Evolutionary conservation across 1,140 invertebrate species (phyloP), one percentile per base, ranked within the genome.

Genomic region (Hylyphantes graminicola): DNA sequence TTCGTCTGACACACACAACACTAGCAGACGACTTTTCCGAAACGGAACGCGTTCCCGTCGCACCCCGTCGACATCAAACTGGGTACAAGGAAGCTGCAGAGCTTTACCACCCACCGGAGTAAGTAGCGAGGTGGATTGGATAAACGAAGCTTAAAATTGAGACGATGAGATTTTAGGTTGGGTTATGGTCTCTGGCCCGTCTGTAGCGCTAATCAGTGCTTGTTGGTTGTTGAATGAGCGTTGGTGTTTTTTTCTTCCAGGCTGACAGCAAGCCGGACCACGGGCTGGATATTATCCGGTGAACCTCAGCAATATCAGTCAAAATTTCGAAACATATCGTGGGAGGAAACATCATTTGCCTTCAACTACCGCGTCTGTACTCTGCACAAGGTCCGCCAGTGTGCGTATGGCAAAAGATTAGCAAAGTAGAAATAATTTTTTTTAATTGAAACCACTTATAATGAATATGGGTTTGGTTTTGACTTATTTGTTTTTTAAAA

Each of bases 261-360:
- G 95, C 95, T 73, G 96, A 94, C 86, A 94, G 96, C 88, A 96
- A 96, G 89, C 94, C 95, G n/a, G 94, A 96, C 90, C 91, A 96
- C 57, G 95, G 95, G 35, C 90, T 97, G 21, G 94, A 96, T 87
- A 95, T 96, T 88, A 89, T 97, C 93, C 85, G 54, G 65, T 87
- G 15, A 85, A 87, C 73, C 72, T 86, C 0, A 86, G 76, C 19
- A 95, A 96, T 89, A 94, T 97, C 2, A 95, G 89, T 95, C 95
- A 72, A 92, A 94, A 75, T 97, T 96, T 90, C n/a, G 93, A 96
- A 90, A 93, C 57, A 7, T 89, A 89, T 72, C 78, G 48, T 8
- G n/a, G n/a, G 67, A 85, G 50, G 79, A n/a, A 88, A 75, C 89
- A 92, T 61, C 93, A 94, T 86, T 91, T 91, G 73, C 92, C 92